Conservation (phyloP, 2,888 invertebrate species). For the Exocentrus adspersus region DNA sequence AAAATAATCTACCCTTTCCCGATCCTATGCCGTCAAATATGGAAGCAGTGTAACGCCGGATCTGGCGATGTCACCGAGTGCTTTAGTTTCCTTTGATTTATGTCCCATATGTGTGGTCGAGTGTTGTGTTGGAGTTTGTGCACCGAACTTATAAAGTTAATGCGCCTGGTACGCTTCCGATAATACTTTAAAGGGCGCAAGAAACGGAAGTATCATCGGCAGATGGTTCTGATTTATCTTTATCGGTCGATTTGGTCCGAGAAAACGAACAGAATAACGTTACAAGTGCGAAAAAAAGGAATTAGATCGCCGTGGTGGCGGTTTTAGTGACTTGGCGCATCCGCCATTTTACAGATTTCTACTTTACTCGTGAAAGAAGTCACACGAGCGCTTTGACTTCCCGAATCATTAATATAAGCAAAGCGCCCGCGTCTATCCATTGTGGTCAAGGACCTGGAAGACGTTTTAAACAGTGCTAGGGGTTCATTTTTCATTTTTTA, state of each 20-base stretch:
- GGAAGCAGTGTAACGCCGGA: slow-evolving; percentile 57
- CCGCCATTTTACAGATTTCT: too few relatives aligned
- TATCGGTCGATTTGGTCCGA: background rate
- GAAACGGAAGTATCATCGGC: slow-evolving; percentile 20
- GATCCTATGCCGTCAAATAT: slow-evolving; percentile 39
- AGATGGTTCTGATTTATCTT: background rate
- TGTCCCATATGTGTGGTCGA: slow-evolving; percentile 55
- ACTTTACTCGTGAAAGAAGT: too few relatives aligned
- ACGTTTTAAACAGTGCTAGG: too few relatives aligned
- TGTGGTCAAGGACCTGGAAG: too few relatives aligned
- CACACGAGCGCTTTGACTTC: too few relatives aligned
- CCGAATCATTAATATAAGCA: too few relatives aligned
- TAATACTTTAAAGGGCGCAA: slow-evolving; percentile 14
- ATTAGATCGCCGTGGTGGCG: too few relatives aligned
- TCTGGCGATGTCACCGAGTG: slow-evolving; percentile 58
- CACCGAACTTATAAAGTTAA: slow-evolving; percentile 28
- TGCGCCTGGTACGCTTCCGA: slow-evolving; percentile 3
- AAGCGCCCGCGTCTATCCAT: too few relatives aligned
- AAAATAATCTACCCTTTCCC: slow-evolving; percentile 35
- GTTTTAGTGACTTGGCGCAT: too few relatives aligned
- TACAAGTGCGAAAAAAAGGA: too few relatives aligned
- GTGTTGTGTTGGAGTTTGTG: slow-evolving; percentile 52
- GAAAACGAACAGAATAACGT: too few relatives aligned
- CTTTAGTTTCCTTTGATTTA: slow-evolving; percentile 56
- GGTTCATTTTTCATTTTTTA: too few relatives aligned